A percentile compares a stretch with the other conserved stretches of the same genome.
Conservation (phyloP, 2,797 vertebrate species). For the Aeoliscus strigatus region DNA sequence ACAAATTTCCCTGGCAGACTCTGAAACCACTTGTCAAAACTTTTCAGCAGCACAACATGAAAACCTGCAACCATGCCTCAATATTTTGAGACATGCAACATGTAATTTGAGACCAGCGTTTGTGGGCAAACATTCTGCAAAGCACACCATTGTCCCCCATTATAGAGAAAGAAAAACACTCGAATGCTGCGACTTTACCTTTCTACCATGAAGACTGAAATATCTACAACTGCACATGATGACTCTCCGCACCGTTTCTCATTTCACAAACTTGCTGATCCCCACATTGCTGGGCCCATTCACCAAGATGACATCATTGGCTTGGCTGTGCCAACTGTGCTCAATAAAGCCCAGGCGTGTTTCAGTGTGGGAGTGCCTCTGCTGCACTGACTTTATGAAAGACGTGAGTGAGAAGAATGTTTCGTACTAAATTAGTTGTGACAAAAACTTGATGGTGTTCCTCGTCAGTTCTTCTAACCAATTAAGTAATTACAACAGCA, state of each 20-base stretch:
- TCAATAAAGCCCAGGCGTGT: conserved; percentile 66
- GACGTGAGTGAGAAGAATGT: conserved; percentile 54
- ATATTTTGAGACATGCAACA: conserved; percentile 60
- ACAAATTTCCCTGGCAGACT: conserved; percentile 53
- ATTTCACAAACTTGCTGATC: conserved; percentile 69
- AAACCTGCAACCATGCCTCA: conserved; percentile 60
- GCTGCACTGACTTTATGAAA: conserved; percentile 53
- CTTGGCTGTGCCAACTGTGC: conserved; percentile 63
- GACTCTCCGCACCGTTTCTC: conserved; percentile 45
- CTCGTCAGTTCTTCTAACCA: conserved; percentile 24
- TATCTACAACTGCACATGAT: conserved; percentile 31
- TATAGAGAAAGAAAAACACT: conserved; percentile 1
- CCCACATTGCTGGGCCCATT: conserved; percentile 57
- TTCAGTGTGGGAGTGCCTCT: conserved; percentile 64
- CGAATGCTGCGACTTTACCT: conserved; percentile 35
- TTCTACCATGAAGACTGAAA: conserved; percentile 22
- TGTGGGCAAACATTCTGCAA: conserved; percentile 40
- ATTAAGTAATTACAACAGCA: conserved; percentile 20
- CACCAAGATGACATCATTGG: conserved; percentile 69
- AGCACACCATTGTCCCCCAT: conserved; percentile 40
- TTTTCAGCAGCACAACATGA: conserved; percentile 50
- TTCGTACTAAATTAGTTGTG: conserved; percentile 54
- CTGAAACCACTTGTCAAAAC: conserved; percentile 61
- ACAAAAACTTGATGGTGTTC: conserved; percentile 20
- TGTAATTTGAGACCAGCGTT: conserved; percentile 59